Conservation (phyloP, 1,140 invertebrate species). For the Drosophila willistoni region DNA sequence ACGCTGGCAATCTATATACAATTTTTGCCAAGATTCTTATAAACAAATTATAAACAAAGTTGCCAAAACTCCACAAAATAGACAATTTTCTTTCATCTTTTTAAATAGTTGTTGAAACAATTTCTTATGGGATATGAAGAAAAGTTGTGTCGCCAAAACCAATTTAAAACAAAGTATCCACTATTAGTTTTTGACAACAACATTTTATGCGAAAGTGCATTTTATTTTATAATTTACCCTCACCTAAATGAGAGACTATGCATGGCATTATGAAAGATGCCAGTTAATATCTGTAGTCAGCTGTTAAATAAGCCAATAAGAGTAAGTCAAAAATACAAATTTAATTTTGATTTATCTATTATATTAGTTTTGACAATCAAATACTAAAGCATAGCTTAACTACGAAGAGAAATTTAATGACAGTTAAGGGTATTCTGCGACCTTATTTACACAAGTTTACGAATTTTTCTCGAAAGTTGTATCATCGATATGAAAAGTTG, state of each 20-base stretch:
- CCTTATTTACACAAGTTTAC: background rate
- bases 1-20: conserved; percentile 8
- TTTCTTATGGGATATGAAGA: conserved; percentile 1
- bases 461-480: background rate
- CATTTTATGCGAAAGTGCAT: background rate
- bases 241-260: background rate
- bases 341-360: too few relatives aligned
- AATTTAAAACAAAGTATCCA: background rate
- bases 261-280: background rate
- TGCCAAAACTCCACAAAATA: conserved; percentile 15
- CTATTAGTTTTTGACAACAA: background rate
- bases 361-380: too few relatives aligned
- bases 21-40: conserved; percentile 40
- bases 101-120: background rate
- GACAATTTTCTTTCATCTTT: conserved; percentile 8
- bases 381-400: too few relatives aligned
- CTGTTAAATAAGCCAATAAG: background rate
- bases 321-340: too few relatives aligned
- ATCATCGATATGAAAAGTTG: conserved; percentile 6
- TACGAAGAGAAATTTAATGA: too few relatives aligned
- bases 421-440: background rate
- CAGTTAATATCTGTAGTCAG: too few relatives aligned
- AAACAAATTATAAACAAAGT: conserved; percentile 57
- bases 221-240: background rate
- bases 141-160: background rate